These are phyloP conservation scores for Cydia pomonella DNA, from an alignment of 1,140 invertebrate genomes.

Conservation along the genomic window DNA sequence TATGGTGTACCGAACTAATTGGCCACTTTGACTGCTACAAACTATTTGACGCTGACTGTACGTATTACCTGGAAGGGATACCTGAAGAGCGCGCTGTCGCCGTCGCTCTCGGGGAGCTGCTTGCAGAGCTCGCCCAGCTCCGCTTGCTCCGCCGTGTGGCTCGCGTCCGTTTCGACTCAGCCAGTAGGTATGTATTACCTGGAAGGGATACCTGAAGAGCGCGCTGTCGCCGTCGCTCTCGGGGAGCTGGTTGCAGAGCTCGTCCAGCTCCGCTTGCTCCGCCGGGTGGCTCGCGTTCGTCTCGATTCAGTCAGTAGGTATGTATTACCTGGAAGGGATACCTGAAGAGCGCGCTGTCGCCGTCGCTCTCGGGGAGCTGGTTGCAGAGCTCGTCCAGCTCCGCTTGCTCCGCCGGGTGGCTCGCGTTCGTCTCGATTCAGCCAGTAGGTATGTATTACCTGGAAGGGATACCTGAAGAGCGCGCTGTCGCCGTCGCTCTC, in stretches of 20 bases:
- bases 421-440: conserved; percentile 43
- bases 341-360: conserved; percentile 54
- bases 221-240: conserved; percentile 51
- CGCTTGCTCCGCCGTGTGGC: conserved; percentile 56
- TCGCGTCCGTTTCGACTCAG: conserved; percentile 81
- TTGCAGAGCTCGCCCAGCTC: conserved; percentile 66
- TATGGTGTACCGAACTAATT: too few species aligned
- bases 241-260: conserved; percentile 68
- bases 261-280: conserved; percentile 45
- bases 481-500: conserved; percentile 64
- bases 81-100: conserved; percentile 54
- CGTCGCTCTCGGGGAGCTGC: conserved; percentile 54
- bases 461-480: conserved; percentile 67
- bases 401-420: conserved; percentile 86
- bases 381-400: conserved; percentile 80
- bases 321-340: conserved; percentile 73
- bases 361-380: conserved; percentile 62
- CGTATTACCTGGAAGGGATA: conserved; percentile 72
- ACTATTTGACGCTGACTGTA: too few species aligned
- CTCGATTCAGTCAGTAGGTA: conserved; percentile 46
- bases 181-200: conserved; percentile 52
- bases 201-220: conserved; percentile 67
- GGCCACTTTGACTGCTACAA: too few species aligned
- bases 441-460: conserved; percentile 51
- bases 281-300: conserved; percentile 82